A percentile compares a stretch with the other conserved stretches of the same genome.
phyloP scores from a whole-genome alignment of 2,797 vertebrate genomes.

The Ibycter americanus region DNA sequence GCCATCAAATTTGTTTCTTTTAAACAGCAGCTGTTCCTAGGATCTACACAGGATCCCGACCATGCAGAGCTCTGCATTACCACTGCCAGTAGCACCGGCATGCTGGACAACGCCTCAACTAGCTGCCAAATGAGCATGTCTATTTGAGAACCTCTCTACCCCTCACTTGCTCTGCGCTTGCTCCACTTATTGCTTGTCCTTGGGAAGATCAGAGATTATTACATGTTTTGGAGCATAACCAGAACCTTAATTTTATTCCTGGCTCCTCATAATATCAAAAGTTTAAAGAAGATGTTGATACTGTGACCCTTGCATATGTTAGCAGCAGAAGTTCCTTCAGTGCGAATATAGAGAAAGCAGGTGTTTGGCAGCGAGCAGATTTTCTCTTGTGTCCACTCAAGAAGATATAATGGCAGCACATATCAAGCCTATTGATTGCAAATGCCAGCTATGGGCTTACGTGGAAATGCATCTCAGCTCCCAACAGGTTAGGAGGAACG shows the following conservation, averaged over 20 bases:
- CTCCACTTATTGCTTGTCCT: not conserved
- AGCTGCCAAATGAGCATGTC: not conserved
- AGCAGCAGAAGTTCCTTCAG: not conserved
- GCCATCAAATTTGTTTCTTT: not conserved
- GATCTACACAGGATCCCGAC: not conserved
- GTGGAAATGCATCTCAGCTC: not conserved
- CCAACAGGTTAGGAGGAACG: not conserved
- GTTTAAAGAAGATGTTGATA: not conserved
- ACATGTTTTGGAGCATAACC: not conserved
- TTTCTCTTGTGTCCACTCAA: conserved; percentile 31
- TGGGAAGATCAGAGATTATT: not conserved
- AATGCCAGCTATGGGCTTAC: not conserved
- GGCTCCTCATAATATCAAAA: not conserved
- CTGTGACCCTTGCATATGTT: not conserved
- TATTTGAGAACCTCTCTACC: not conserved
- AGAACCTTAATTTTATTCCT: not conserved
- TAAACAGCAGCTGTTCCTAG: not conserved
- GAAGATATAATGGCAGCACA: not conserved
- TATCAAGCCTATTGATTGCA: not conserved
- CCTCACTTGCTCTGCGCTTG: not conserved
- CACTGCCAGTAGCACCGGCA: not conserved
- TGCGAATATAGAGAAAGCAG: not conserved
- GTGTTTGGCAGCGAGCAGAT: conserved; percentile 28
- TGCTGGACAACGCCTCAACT: not conserved
- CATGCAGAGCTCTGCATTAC: not conserved